Evolutionary conservation across 2,113 vertebrate genomes (phyloP).

Genomic region (Beaufortia kweichowensis): DNA sequence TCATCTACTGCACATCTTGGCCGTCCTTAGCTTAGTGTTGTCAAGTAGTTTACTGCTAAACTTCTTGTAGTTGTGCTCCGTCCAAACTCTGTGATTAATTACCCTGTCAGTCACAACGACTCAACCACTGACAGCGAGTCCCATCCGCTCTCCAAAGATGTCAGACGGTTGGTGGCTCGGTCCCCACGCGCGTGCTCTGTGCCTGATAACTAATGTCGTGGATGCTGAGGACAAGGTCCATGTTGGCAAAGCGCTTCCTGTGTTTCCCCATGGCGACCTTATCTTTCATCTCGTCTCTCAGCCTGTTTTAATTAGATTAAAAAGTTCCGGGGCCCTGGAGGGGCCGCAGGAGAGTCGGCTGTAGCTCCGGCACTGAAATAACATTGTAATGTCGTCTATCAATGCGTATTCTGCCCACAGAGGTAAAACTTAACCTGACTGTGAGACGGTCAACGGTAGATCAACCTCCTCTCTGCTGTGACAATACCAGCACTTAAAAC

Average conservation of each 20-base stretch:
- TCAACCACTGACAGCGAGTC: slow-evolving; percentile 61
- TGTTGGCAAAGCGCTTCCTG: neutral
- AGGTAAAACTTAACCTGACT: slow-evolving; percentile 45
- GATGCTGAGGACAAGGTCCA: neutral
- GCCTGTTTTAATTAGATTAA: slow-evolving; percentile 71
- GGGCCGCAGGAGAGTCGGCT: slow-evolving; percentile 40
- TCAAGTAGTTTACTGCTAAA: slow-evolving; percentile 7
- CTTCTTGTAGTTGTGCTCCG: slow-evolving; percentile 27
- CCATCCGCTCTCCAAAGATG: slow-evolving; percentile 48
- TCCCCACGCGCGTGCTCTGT: slow-evolving; percentile 39
- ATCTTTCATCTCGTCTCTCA: slow-evolving; percentile 66
- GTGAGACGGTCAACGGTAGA: slow-evolving; percentile 54
- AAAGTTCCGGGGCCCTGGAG: slow-evolving; percentile 57
- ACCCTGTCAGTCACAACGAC: slow-evolving; percentile 58
- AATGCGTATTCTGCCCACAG: slow-evolving; percentile 47
- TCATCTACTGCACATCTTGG: neutral
- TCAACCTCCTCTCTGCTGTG: neutral
- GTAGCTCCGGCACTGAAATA: slow-evolving; percentile 36
- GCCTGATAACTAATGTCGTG: slow-evolving; percentile 56
- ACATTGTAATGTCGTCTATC: slow-evolving; percentile 49
- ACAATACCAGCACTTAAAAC: neutral
- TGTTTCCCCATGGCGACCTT: slow-evolving; percentile 58
- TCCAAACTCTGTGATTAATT: slow-evolving; percentile 63
- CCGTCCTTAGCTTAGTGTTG: neutral
- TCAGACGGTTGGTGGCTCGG: slow-evolving; percentile 58